These are phyloP conservation scores for Neomonachus schauinslandi DNA, from an alignment of 2,113 vertebrate species.

Conservation along the genomic window DNA sequence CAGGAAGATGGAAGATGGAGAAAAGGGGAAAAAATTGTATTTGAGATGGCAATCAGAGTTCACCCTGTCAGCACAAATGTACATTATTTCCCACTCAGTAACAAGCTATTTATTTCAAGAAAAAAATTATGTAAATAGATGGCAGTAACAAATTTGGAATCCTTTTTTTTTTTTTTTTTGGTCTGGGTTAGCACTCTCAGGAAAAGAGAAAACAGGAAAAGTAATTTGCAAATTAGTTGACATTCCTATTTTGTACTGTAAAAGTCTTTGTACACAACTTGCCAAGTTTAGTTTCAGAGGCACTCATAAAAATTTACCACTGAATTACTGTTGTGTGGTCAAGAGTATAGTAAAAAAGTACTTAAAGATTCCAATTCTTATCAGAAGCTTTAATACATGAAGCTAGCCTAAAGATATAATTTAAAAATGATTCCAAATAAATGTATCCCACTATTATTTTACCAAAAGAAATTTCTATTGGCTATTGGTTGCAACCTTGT, in stretches of 20 bases:
- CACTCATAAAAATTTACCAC: neutral
- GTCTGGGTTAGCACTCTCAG: neutral
- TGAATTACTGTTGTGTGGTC: neutral
- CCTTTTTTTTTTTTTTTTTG: neutral
- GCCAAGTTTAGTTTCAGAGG: neutral
- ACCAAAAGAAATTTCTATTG: neutral
- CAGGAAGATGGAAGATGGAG: neutral
- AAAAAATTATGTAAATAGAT: neutral
- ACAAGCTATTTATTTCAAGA: conserved; percentile 8
- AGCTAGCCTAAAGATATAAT: neutral
- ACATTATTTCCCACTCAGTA: neutral
- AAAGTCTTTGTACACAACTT: neutral
- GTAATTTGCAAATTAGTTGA: neutral
- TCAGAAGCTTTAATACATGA: neutral
- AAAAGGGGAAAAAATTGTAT: neutral
- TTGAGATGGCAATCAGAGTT: neutral
- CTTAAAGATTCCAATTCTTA: neutral
- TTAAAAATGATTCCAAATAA: neutral
- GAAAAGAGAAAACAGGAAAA: neutral
- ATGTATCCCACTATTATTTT: neutral
- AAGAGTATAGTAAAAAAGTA: neutral
- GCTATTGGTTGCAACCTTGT: neutral
- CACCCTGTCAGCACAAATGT: neutral
- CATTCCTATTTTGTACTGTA: neutral
- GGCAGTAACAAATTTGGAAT: neutral